phyloP scores from a whole-genome alignment of 2,888 invertebrate species.

The Rhagonycha fulva region DNA sequence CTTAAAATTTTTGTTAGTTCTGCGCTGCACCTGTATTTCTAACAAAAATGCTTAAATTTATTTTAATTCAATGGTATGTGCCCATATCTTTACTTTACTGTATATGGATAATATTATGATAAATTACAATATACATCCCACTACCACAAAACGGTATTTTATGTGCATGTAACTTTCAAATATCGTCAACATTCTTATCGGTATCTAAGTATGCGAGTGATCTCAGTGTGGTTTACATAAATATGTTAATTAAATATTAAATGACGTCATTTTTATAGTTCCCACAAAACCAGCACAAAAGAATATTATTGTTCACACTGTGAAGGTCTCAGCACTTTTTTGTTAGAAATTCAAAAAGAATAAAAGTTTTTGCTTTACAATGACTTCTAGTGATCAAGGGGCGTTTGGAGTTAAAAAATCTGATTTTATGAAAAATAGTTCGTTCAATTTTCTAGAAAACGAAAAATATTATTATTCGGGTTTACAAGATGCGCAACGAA shows the following conservation, averaged over 20 bases:
- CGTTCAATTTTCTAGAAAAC: slow-evolving; percentile 43
- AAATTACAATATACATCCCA: neutral
- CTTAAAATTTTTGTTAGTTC: neutral
- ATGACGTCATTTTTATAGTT: slow-evolving; percentile 24
- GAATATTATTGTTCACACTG: neutral
- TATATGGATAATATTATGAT: neutral
- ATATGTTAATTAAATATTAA: slow-evolving; percentile 26
- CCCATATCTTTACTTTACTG: neutral
- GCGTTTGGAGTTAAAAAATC: slow-evolving; percentile 30
- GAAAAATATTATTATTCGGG: slow-evolving; percentile 38
- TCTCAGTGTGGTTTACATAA: slow-evolving; percentile 2
- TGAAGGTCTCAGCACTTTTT: neutral
- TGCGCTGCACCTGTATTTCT: neutral
- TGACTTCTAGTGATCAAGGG: neutral
- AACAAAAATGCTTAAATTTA: neutral
- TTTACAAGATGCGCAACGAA: slow-evolving; percentile 5
- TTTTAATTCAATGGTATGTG: neutral
- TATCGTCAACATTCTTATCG: neutral
- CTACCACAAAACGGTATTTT: neutral
- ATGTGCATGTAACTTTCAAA: neutral
- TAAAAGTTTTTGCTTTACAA: neutral
- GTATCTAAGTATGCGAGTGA: neutral
- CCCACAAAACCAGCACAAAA: neutral
- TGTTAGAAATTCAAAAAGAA: neutral
- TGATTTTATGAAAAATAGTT: slow-evolving; percentile 43